Base-by-base conservation (phyloP, 2,888 invertebrate genomes). In the Cephus rjabovi region DNA sequence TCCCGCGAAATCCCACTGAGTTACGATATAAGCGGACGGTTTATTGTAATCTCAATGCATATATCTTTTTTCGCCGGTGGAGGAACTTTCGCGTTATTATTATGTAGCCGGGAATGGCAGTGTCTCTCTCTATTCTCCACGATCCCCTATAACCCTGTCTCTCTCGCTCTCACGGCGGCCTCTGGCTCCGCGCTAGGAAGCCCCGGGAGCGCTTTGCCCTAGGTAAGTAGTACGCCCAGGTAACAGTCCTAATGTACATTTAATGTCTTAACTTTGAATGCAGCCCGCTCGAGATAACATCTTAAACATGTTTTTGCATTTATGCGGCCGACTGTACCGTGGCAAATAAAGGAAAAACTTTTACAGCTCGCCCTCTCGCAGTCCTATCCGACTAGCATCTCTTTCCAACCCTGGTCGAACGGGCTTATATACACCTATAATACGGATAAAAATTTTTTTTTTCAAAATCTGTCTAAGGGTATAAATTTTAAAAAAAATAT, bases 221-320 rank as follows among this genome's bases (percentile, higher is more conserved):
- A 71, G 31, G 71, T 71, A 71, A 71, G 34, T 31, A 71, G 31
- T 31, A 71, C 11, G 71, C 12, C 71, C 71, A 71, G 71, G 71
- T 81, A 81, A 80, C 80, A 69, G 75, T 86, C 83, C 87, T 90
- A 89, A 90, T 90, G 90, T 88, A 88, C 88, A 89, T 90, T 90
- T 90, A 90, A 90, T 90, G 90, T 90, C 89, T 89, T 84, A 89
- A 90, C 89, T 90, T 90, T 87, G 89, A 90, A 90, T 89, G 86
- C 88, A 82, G 81, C 83, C 79, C 80, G 80, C 79, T 69, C 79
- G 73, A 81, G 87, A 88, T 86, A 87, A 85, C 84, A 86, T 86
- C 87, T 88, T 86, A 85, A 89, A 88, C 87, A 86, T 86, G 84
- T 88, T 87, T 87, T 87, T 86, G 83, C 84, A 84, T 86, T 87